Conservation (phyloP, 2,888 invertebrate genomes). For the Drosophila sordidapex region DNA sequence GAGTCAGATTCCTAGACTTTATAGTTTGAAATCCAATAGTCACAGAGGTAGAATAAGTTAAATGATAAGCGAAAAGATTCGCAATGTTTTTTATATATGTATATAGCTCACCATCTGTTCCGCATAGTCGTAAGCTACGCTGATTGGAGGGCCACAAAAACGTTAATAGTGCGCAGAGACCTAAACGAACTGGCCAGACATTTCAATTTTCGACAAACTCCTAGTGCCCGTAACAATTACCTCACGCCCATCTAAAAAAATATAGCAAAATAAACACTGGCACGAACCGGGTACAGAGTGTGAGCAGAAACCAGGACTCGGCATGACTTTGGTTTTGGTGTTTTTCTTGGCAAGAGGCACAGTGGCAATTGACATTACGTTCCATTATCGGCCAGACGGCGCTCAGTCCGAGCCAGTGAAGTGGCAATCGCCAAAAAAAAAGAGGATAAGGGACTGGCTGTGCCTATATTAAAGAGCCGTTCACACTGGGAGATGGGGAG, state of each 20-base stretch:
- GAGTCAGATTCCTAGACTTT: neutral
- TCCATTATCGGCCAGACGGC: slow-evolving; percentile 48
- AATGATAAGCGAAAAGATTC: neutral
- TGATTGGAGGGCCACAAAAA: slow-evolving; percentile 19
- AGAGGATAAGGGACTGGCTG: neutral
- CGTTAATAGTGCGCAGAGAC: slow-evolving; percentile 23
- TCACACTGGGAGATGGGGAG: neutral
- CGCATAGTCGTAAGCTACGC: slow-evolving; percentile 10
- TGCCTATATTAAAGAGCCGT: slow-evolving; percentile 24
- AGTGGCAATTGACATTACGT: slow-evolving; percentile 43
- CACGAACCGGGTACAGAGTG: neutral
- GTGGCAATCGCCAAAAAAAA: slow-evolving; percentile 3
- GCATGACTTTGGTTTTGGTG: slow-evolving; percentile 36
- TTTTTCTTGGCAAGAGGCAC: slow-evolving; percentile 32
- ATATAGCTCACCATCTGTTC: slow-evolving; percentile 19
- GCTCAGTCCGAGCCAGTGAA: slow-evolving; percentile 17
- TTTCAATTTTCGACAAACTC: slow-evolving; percentile 33
- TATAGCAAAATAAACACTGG: slow-evolving; percentile 3
- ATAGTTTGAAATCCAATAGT: neutral
- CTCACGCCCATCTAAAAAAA: neutral
- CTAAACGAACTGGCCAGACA: slow-evolving; percentile 23
- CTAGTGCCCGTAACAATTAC: slow-evolving; percentile 22
- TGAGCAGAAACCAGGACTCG: slow-evolving; percentile 10
- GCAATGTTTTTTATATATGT: neutral
- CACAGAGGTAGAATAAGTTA: neutral